Evolutionary conservation across 2,888 invertebrate species (phyloP), one percentile per base, ranked within the genome.

Genomic region (Biston stratarius): DNA sequence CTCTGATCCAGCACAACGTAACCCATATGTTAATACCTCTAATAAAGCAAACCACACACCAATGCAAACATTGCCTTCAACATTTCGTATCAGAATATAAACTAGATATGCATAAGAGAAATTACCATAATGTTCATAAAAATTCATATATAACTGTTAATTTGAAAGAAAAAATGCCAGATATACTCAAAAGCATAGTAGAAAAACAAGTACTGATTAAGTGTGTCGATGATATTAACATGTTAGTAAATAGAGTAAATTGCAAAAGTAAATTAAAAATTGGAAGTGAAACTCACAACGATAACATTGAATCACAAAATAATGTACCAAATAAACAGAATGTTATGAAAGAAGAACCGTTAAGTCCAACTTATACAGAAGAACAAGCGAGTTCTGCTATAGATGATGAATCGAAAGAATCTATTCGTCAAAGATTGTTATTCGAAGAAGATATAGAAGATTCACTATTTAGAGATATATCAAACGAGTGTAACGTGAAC

Each of bases 21-120:
- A 77, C 62, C 1, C 88, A 88, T 48, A 86, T 88, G 34, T 85
- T 85, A 6, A 85, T 88, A 61, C 87, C 88, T 0, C 63, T 88
- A 0, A 24, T 82, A 0, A 84, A 82, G 0, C 77, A 79, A 44
- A 73, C 40, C 0, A 14, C 78, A 0, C n/a, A 71, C 0, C 71
- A 83, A 59, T 88, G 88, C 15, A 42, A 66, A 0, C 67, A 74
- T 0, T 86, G 87, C 34, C 49, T 77, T 0, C 64, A 71, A 34
- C 73, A 79, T 42, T 87, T 84, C 47, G 74, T 74, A 5, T 76
- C 83, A 0, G 6, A 65, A 14, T 62, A 68, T 0, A 79, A 80
- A 1, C 69, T 87, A 0, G 49, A 58, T 5, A 11, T 9, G 0
- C 87, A 87, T 59, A 83, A 15, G 66, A 64, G n/a, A 12, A 51